Percentiles rank a stretch among this genome's conserved stretches.
Evolutionary conservation across 2,888 invertebrate species (phyloP).

Genomic region (Rambutsinella grinnellia): DNA sequence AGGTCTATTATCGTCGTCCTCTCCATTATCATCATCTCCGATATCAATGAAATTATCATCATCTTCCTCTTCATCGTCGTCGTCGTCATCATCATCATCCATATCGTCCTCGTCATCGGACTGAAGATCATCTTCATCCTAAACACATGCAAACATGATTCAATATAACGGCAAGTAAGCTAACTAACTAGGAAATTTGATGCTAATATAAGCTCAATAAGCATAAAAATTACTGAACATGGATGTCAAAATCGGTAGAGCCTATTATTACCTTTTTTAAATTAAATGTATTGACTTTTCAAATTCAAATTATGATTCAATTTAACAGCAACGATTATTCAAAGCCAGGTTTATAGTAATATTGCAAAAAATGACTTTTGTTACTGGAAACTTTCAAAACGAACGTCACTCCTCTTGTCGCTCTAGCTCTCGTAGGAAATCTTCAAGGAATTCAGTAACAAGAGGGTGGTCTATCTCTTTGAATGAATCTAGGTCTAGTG

Average conservation of each 20-base stretch:
- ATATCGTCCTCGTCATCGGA: constrained; percentile 74
- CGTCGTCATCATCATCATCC: constrained; percentile 72
- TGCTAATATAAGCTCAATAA: not conserved
- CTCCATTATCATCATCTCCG: constrained; percentile 65
- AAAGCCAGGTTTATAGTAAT: too few species aligned
- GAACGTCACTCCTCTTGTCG: not conserved
- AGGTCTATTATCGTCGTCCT: too few species aligned
- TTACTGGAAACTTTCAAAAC: too few species aligned
- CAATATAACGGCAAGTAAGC: too few species aligned
- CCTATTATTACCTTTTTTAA: too few species aligned
- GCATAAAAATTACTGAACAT: too few species aligned
- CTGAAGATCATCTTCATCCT: constrained; percentile 61
- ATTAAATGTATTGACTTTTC: too few species aligned
- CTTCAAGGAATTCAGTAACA: not conserved
- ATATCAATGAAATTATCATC: constrained; percentile 66
- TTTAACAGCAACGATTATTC: too few species aligned
- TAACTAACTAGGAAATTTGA: not conserved
- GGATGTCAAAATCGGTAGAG: too few species aligned
- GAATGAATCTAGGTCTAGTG: not conserved
- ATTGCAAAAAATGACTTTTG: too few species aligned
- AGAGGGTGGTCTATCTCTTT: not conserved
- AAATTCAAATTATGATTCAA: too few species aligned
- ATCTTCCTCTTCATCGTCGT: constrained; percentile 71
- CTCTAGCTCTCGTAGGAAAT: not conserved
- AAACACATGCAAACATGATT: not conserved